Evolutionary conservation across 1,140 invertebrate species (phyloP).

Genomic region (Mesaphorura yosii): DNA sequence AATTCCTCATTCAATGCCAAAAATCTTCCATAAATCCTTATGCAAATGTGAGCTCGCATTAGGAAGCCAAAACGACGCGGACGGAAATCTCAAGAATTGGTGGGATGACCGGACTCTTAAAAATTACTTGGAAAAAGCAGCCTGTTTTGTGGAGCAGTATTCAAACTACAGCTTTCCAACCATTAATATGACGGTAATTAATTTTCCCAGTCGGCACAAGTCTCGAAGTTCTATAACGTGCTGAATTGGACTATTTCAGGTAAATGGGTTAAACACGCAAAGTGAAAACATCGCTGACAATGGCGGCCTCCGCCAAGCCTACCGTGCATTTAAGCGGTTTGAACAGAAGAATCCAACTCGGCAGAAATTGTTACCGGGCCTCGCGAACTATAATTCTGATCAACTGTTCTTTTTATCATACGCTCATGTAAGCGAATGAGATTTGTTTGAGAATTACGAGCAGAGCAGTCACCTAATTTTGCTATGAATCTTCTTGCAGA

Average conservation of each 20-base stretch:
- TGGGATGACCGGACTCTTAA: slow-evolving; percentile 28
- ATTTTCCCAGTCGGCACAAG: not conserved
- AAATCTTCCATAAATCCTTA: not conserved
- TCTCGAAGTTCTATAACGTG: not conserved
- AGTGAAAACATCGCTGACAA: slow-evolving; percentile 56
- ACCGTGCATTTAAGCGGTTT: slow-evolving; percentile 12
- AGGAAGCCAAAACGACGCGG: slow-evolving; percentile 26
- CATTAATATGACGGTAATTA: not conserved
- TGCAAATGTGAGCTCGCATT: not conserved
- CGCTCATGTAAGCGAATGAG: slow-evolving; percentile 51
- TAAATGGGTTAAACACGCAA: slow-evolving; percentile 19
- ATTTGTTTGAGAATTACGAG: slow-evolving; percentile 8
- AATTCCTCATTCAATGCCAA: not conserved
- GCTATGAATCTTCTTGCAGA: not conserved
- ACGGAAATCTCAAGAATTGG: slow-evolving; percentile 32
- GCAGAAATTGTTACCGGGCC: slow-evolving; percentile 48
- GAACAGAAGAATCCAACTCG: not conserved
- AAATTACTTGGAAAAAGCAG: slow-evolving; percentile 36
- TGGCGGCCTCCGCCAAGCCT: slow-evolving; percentile 34
- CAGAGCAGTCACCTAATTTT: not conserved
- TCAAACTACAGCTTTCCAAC: slow-evolving; percentile 31
- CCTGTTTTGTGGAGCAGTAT: slow-evolving; percentile 52
- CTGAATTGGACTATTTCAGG: slow-evolving; percentile 1
- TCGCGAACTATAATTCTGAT: slow-evolving; percentile 59
- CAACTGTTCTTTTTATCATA: slow-evolving; percentile 85